Base-by-base conservation (phyloP, 2,888 invertebrate species). In the Eilema griseolum region DNA sequence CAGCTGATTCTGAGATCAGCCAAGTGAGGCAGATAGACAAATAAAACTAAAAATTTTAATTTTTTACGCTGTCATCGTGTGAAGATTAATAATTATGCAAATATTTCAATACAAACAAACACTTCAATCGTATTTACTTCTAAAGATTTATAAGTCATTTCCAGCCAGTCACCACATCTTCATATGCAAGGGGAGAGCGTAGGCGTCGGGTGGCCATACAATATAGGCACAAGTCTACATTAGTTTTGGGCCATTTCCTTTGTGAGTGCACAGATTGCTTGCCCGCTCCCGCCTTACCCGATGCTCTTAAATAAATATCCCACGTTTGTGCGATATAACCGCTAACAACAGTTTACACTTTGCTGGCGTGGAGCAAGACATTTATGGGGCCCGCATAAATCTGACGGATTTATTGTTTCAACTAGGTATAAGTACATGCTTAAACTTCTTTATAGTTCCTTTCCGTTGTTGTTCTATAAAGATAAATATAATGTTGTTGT, bases 301-400 rank as follows among this genome's bases (percentile, higher is more conserved):
- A 85, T 85, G 85, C 83, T 89, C 92, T 92, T 95, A 93, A 95
- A 95, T 95, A 95, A 95, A 95, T 95, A 95, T 87, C 88, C 87
- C 93, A 92, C 94, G 92, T 93, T 93, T 92, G 89, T 83, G 89
- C 90, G 85, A 89, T 91, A 92, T 93, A 89, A 90, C 90, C 86
- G 82, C 89, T 89, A 91, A 94, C 94, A 93, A 90, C 91, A 90
- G 91, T 94, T 92, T 90, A 94, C 94, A 94, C 95, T 95, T 89
- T 92, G 89, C 90, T 86, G 83, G 80, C 80, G 81, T 83, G 77
- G 79, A 84, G 74, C 79, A 74, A 79, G 84, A 87, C 86, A 91
- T 93, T 92, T 93, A 94, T 93, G 82, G 89, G 85, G 81, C 83
- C 82, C 85, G 83, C 88, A 90, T 92, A 92, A 92, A 92, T 91